Evolutionary conservation across 2,113 vertebrate genomes (phyloP), one percentile per base, ranked within the genome.

Genomic region (Merops nubicus): DNA sequence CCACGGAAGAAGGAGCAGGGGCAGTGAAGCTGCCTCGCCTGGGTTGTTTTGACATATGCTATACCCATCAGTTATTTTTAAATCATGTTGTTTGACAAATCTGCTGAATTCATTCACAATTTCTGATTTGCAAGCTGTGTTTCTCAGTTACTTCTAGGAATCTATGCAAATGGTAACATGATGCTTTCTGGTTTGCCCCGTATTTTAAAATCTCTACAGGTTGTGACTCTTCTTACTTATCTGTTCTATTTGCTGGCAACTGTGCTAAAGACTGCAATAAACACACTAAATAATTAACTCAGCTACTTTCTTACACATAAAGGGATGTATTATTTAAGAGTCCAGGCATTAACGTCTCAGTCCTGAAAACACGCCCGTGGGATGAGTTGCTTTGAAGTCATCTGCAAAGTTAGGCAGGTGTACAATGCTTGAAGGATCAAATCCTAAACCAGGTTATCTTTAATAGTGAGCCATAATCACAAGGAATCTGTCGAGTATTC

Each of bases 251-350:
- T 96, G 85, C 79, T 96, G 93, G 92, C 65, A 98, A 91, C 83
- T 69, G 57, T 38, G 69, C 93, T 96, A 76, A 97, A 91, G 34
- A 83, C 75, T 87, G 76, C 47, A 97, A 94, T 91, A 97, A 96
- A 93, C 93, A 97, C 97, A 91, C 68, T 92, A 79, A 97, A 97
- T 96, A 98, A 98, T 96, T 94, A 98, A 97, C 87, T 62, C 4
- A 80, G 91, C 64, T 48, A 75, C 85, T 94, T 96, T 63, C 91
- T 95, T 70, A 91, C 67, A 89, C 40, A 93, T 95, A 83, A 91
- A 92, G 88, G 14, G 14, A 96, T 91, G 17, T 43, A 95, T 95
- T 95, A 96, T 95, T 96, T 96, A 97, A 95, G 74, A 97, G 94
- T 82, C 64, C 59, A 51, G 31, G 64, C 91, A 91, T 85, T 91